A percentile compares a stretch with the other conserved stretches of the same genome.
phyloP scores from a whole-genome alignment of 2,888 invertebrate species.

The Schizotus pectinicornis region DNA sequence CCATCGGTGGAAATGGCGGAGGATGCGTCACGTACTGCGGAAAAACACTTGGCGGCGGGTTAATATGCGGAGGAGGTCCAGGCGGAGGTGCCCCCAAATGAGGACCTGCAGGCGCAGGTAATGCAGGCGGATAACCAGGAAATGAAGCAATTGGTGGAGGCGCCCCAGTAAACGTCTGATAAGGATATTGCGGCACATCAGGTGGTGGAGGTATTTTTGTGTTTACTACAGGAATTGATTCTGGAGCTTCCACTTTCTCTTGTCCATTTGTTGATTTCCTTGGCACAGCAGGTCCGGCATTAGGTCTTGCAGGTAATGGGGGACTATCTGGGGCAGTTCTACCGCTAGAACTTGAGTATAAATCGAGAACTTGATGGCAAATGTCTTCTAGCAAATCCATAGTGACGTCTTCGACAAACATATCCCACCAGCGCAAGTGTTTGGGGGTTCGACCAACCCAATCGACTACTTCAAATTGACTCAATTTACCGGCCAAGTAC shows the following conservation, averaged over 20 bases:
- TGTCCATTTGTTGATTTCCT: conserved; percentile 63
- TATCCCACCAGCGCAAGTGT: conserved; percentile 96
- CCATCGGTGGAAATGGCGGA: conserved; percentile 56
- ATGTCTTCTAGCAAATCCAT: conserved; percentile 96
- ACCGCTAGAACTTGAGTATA: conserved; percentile 73
- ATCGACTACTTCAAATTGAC: conserved; percentile 93
- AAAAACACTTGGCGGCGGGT: conserved; percentile 50
- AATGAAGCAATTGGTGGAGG: conserved; percentile 44
- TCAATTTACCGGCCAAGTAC: conserved; percentile 94
- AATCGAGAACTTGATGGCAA: conserved; percentile 92
- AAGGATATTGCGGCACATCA: conserved; percentile 51
- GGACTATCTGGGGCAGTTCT: conserved; percentile 69
- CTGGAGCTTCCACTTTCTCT: conserved; percentile 56
- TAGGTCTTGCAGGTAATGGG: conserved; percentile 60
- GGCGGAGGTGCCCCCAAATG: conserved; percentile 58
- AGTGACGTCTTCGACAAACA: conserved; percentile 94
- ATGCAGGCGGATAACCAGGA: conserved; percentile 27
- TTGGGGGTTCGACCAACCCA: conserved; percentile 83
- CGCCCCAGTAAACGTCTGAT: conserved; percentile 50
- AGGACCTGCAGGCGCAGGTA: conserved; percentile 36
- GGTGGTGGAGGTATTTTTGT: conserved; percentile 47
- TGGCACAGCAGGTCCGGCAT: conserved; percentile 13
- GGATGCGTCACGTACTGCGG: conserved; percentile 51
- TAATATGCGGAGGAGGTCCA: conserved; percentile 58
- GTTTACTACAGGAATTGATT: conserved; percentile 35